Evolutionary conservation across 1,140 invertebrate genomes (phyloP).

Genomic region (Pogonognathellus flavescens): DNA sequence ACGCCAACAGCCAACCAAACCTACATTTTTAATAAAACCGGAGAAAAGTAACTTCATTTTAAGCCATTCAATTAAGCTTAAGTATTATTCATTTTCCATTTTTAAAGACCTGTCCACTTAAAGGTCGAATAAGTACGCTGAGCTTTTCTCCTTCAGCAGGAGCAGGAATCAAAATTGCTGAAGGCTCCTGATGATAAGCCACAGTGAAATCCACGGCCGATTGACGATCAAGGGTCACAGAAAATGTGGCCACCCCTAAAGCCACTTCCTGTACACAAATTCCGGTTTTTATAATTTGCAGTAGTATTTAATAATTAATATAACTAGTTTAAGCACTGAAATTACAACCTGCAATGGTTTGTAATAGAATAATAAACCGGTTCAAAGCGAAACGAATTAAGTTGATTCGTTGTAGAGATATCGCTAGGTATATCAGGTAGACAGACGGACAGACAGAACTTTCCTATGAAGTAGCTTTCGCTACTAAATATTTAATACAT

Average conservation of each 20-base stretch:
- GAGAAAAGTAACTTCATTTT: no score
- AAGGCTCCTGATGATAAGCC: slow-evolving; percentile 69
- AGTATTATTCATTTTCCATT: background rate
- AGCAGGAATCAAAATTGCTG: slow-evolving; percentile 68
- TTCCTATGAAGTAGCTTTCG: no score
- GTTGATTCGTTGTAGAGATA: no score
- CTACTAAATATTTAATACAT: no score
- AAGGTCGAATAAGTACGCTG: slow-evolving; percentile 68
- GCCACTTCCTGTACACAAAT: slow-evolving; percentile 69
- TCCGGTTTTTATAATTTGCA: background rate
- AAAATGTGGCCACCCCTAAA: slow-evolving; percentile 70
- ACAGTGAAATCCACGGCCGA: slow-evolving; percentile 71
- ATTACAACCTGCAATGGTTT: no score
- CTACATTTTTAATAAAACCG: slow-evolving; percentile 56
- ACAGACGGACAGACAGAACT: no score
- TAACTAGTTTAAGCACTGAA: no score
- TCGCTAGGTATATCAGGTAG: no score
- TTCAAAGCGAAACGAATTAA: no score
- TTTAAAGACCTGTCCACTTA: slow-evolving; percentile 65
- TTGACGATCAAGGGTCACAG: slow-evolving; percentile 70
- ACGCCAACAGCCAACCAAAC: slow-evolving; percentile 63
- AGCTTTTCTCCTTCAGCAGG: slow-evolving; percentile 67
- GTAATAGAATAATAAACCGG: no score
- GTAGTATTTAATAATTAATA: no score
- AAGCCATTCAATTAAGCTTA: no score